Conservation (phyloP, 2,113 vertebrate species). For the Antigone vipio region DNA sequence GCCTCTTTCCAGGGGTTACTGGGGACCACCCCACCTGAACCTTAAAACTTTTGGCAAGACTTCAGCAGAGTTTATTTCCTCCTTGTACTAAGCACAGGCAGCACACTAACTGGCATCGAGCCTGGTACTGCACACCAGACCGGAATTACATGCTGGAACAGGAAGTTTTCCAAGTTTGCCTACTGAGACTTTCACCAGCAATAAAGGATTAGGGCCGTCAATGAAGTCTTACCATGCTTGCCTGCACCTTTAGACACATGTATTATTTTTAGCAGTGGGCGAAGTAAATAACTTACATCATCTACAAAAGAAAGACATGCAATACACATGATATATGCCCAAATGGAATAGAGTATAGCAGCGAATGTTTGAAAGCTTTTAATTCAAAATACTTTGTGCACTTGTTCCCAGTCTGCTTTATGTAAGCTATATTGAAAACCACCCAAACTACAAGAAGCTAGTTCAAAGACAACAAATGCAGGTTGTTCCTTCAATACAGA, state of each 20-base stretch:
- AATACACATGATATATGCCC: neutral
- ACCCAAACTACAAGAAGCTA: neutral
- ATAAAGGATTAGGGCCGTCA: neutral
- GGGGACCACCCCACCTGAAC: neutral
- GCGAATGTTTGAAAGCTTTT: neutral
- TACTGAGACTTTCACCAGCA: neutral
- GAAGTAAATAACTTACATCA: neutral
- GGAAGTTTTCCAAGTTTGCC: neutral
- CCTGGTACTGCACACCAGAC: neutral
- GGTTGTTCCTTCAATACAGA: slow-evolving; percentile 50
- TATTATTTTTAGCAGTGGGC: neutral
- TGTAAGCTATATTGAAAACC: neutral
- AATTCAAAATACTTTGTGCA: neutral
- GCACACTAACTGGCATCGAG: neutral
- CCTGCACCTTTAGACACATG: neutral
- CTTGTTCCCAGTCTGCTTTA: neutral
- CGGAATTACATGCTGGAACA: neutral
- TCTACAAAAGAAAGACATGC: neutral
- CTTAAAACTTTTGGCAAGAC: neutral
- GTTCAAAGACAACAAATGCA: slow-evolving; percentile 16
- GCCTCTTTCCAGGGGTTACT: neutral
- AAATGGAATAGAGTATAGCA: neutral
- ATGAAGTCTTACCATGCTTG: neutral
- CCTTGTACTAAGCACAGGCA: neutral
- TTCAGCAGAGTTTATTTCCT: neutral